Evolutionary conservation across 64 coral and sea anemone genomes (phyloP).

Genomic region (Stylophora pistillata): DNA sequence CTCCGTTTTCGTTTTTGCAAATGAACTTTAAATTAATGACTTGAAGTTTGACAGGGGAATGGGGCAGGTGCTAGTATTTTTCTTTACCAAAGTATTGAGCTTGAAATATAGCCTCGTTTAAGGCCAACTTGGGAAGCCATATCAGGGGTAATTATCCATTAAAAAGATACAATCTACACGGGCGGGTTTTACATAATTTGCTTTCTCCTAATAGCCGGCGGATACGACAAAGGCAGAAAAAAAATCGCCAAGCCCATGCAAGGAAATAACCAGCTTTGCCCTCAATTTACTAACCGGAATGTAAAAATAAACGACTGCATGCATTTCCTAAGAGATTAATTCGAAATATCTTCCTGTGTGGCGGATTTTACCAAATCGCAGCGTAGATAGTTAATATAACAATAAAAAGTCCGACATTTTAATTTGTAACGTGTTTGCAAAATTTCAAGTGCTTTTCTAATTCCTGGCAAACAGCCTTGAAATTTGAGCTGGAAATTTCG

Average conservation of each 20-base stretch:
- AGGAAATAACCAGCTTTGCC: not conserved
- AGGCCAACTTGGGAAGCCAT: not conserved
- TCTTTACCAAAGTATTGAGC: conserved; percentile 19
- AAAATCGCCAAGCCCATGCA: not conserved
- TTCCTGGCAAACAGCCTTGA: conserved; percentile 41
- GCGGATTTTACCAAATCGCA: not conserved
- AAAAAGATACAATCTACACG: conserved; percentile 28
- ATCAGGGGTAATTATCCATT: conserved; percentile 22
- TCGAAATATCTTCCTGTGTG: not conserved
- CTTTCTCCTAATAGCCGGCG: not conserved
- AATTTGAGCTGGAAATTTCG: conserved; percentile 1
- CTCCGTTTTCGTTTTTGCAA: conserved; percentile 22
- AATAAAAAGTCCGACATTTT: conserved; percentile 12
- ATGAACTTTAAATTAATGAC: conserved; percentile 32
- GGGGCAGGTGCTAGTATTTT: conserved; percentile 18
- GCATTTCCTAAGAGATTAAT: not conserved
- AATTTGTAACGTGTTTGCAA: conserved; percentile 36
- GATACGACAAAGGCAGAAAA: not conserved
- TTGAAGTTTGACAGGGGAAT: conserved; percentile 25
- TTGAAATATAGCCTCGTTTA: conserved; percentile 7
- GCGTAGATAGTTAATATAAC: not conserved
- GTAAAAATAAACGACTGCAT: not conserved
- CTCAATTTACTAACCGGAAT: not conserved
- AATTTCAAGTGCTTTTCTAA: conserved; percentile 25
- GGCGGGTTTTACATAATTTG: not conserved